phyloP scores from a whole-genome alignment of 1,140 invertebrate genomes.

The Drosophila eugracilis region DNA sequence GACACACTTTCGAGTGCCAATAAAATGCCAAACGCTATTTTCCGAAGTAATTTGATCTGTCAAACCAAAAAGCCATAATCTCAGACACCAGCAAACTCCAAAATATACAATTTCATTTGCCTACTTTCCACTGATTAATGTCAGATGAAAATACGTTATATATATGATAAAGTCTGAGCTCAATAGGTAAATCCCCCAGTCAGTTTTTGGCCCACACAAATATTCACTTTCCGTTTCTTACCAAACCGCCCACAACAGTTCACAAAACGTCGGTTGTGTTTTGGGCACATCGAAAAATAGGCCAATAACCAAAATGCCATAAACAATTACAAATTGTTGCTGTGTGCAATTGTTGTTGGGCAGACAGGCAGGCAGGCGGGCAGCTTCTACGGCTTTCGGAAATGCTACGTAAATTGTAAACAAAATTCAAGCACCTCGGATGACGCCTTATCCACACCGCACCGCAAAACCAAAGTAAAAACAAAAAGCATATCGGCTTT shows the following conservation, averaged over 20 bases:
- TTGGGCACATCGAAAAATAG: conserved; percentile 63
- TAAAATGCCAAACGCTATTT: background rate
- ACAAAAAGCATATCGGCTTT: conserved; percentile 17
- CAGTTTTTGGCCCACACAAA: conserved; percentile 26
- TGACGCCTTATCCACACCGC: conserved; percentile 41
- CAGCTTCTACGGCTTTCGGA: conserved; percentile 64
- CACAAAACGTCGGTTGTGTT: conserved; percentile 12
- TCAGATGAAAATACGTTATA: conserved; percentile 35
- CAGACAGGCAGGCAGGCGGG: conserved; percentile 33
- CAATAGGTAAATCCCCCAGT: conserved; percentile 35
- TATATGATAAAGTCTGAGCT: conserved; percentile 11
- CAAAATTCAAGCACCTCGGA: conserved; percentile 49
- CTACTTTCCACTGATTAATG: conserved; percentile 51
- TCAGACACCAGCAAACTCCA: background rate
- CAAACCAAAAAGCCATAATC: conserved; percentile 19
- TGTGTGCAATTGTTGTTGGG: conserved; percentile 43
- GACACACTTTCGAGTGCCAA: background rate
- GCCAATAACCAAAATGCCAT: conserved; percentile 71
- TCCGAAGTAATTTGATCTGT: conserved; percentile 12
- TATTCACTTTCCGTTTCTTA: conserved; percentile 40
- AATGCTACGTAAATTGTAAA: conserved; percentile 54
- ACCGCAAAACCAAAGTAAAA: conserved; percentile 4
- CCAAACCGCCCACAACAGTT: conserved; percentile 55
- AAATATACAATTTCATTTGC: conserved; percentile 40
- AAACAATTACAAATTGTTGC: conserved; percentile 53